Conservation (phyloP, 2,113 vertebrate genomes). For the Motacilla tschutschensis region DNA sequence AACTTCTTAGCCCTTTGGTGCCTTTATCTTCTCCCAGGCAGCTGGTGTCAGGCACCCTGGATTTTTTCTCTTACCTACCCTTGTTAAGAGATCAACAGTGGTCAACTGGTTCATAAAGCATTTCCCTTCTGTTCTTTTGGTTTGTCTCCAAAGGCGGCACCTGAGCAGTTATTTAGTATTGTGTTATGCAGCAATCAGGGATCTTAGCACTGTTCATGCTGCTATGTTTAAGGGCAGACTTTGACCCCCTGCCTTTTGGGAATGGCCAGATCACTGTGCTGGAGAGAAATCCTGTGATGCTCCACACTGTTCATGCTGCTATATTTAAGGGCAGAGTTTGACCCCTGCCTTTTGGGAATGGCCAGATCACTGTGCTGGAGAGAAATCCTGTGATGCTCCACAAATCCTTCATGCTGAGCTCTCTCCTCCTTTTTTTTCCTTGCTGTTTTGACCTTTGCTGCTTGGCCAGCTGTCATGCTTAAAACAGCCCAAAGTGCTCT, state of each 20-base stretch:
- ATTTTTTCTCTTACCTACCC: not conserved
- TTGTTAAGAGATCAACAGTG: not conserved
- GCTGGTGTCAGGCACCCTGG: not conserved
- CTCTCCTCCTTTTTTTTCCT: not conserved
- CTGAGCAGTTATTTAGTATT: not conserved
- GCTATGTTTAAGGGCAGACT: not conserved
- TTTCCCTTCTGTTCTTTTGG: not conserved
- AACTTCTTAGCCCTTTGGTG: not conserved
- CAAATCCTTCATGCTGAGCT: conserved; percentile 10
- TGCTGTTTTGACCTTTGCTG: conserved; percentile 11
- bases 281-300: not conserved
- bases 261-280: not conserved
- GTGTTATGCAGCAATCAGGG: not conserved
- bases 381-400: not conserved
- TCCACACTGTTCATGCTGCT: not conserved
- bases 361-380: not conserved
- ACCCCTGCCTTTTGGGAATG: not conserved
- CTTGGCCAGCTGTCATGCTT: conserved; percentile 13
- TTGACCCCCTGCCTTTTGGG: not conserved
- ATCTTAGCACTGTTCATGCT: not conserved
- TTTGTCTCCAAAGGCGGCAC: not conserved
- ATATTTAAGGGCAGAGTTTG: not conserved
- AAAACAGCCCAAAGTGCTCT: conserved; percentile 9
- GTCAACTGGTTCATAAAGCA: not conserved
- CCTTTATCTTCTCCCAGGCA: not conserved